Evolutionary conservation across 92 coral and sea anemone species (phyloP).

Genomic region (Epizoanthus stellaris): DNA sequence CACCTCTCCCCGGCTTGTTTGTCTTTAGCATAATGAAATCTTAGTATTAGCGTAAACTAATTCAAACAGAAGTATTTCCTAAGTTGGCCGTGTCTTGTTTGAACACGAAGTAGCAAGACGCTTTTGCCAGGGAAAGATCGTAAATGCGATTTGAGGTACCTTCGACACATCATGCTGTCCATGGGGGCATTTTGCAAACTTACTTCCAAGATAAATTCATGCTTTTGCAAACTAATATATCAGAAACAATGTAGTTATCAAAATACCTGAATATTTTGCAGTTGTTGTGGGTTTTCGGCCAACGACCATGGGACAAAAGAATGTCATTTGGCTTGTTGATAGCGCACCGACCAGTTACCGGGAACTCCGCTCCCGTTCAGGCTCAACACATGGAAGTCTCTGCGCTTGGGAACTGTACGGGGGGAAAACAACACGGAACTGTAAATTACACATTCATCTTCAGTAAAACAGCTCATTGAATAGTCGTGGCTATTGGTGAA

Average conservation of each 20-base stretch:
- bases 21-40: background rate
- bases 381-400: no score
- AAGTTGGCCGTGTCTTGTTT: background rate
- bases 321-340: slow-evolving; percentile 42
- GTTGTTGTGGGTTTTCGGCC: slow-evolving; percentile 50
- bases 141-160: no score
- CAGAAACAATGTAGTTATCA: background rate
- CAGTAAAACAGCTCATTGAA: no score
- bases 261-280: slow-evolving; percentile 62
- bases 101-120: background rate
- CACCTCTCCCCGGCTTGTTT: background rate
- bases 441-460: no score
- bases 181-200: background rate
- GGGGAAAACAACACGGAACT: no score
- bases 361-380: no score
- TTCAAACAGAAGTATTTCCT: slow-evolving; percentile 3
- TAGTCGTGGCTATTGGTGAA: no score
- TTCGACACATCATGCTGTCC: no score
- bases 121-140: no score
- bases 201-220: background rate
- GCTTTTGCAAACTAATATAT: no score
- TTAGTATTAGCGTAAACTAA: slow-evolving; percentile 27
- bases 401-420: no score
- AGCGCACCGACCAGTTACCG: no score
- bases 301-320: slow-evolving; percentile 61